Percentiles rank a stretch among this genome's conserved stretches.
Conservation (phyloP, 2,113 vertebrate genomes). For the Stomatorhinus ivindoensis region DNA sequence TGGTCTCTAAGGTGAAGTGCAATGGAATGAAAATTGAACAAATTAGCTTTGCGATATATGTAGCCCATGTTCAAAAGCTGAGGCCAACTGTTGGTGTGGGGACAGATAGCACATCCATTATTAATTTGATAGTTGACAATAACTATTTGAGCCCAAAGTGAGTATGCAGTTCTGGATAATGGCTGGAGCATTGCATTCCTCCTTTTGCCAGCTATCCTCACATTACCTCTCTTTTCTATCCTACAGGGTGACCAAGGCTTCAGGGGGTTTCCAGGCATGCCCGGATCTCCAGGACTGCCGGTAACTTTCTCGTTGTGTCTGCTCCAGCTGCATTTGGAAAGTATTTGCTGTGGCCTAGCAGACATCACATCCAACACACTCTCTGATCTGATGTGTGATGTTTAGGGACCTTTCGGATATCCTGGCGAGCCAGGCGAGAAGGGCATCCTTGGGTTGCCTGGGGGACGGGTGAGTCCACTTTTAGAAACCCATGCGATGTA, state of each 20-base stretch:
- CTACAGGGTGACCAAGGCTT: constrained; percentile 11
- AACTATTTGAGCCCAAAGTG: background rate
- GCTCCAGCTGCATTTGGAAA: background rate
- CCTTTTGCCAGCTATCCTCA: background rate
- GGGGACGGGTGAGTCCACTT: background rate
- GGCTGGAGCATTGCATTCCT: background rate
- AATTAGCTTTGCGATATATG: background rate
- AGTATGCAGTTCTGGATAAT: background rate
- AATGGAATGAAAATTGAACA: background rate
- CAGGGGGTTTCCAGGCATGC: background rate
- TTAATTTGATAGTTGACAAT: background rate
- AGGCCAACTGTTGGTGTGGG: background rate
- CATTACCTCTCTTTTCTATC: background rate
- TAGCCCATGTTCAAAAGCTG: background rate
- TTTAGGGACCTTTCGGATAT: constrained; percentile 10
- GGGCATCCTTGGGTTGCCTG: constrained; percentile 6
- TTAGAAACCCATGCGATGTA: background rate
- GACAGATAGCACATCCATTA: background rate
- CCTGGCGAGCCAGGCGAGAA: constrained; percentile 4
- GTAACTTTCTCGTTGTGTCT: background rate
- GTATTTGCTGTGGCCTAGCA: background rate
- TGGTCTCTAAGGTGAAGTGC: background rate
- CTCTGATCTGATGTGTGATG: background rate
- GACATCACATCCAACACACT: background rate
- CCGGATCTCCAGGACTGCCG: background rate